Evolutionary conservation across 2,113 vertebrate genomes (phyloP), one percentile per base, ranked within the genome.

Genomic region (Tauraco erythrolophus): DNA sequence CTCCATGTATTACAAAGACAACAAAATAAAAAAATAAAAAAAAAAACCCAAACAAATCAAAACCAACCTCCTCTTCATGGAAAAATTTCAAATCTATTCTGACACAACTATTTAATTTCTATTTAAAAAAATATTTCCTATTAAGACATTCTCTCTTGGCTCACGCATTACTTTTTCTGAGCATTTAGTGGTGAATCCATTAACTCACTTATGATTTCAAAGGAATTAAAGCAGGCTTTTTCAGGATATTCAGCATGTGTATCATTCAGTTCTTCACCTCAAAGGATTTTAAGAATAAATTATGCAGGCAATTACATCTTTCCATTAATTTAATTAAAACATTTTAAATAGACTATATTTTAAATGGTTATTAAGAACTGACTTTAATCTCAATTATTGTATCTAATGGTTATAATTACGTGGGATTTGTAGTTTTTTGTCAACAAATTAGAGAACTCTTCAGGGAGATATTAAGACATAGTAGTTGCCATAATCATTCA

Each of bases 211-310:
- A 74, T 5, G 7, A 71, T 85, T 68, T 90, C 37, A 79, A 62
- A 75, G 23, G 17, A 83, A 65, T 48, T 35, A 65, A 79, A 65
- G 2, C 9, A 83, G 16, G 2, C 12, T 85, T 41, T 43, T 72
- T 96, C 76, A 64, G 35, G 37, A 60, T 80, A 60, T 64, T 88
- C 66, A 70, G 28, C 23, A 28, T 57, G 17, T 66, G 11, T 79
- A 13, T 56, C 57, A 79, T 41, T 27, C 43, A 84, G 18, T 68
- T 75, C 31, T 56, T 92, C 24, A 85, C 28, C 33, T 86, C 43
- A 76, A 86, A 95, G 48, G 30, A 86, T 88, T 94, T 94, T 46
- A 83, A 68, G 39, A 79, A 11, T 72, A 92, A 89, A 83, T 86
- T 72, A 95, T 56, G 23, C 71, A 80, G 8, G 33, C 39, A 83